Evolutionary conservation across 2,797 vertebrate genomes (phyloP).

Genomic region (Cirrhinus molitorella): DNA sequence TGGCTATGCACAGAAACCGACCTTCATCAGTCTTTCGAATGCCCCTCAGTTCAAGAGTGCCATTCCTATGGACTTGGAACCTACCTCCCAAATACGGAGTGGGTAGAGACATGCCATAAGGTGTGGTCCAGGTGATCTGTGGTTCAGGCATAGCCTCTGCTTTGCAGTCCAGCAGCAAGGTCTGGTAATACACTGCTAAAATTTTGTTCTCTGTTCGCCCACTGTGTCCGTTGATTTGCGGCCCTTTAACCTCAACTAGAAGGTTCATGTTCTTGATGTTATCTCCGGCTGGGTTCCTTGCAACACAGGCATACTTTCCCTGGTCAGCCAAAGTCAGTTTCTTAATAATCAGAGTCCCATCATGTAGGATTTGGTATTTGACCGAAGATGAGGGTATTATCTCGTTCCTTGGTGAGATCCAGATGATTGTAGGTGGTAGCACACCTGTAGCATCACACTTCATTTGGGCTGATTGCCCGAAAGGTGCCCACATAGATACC

Average conservation of each 20-base stretch:
- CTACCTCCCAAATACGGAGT: slow-evolving; percentile 79
- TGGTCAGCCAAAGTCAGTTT: slow-evolving; percentile 74
- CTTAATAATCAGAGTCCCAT: slow-evolving; percentile 77
- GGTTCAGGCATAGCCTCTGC: slow-evolving; percentile 81
- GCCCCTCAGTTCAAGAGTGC: slow-evolving; percentile 81
- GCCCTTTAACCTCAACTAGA: slow-evolving; percentile 74
- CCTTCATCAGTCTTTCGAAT: slow-evolving; percentile 82
- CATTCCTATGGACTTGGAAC: slow-evolving; percentile 81
- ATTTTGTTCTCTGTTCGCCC: slow-evolving; percentile 69
- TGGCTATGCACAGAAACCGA: slow-evolving; percentile 76
- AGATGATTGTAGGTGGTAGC: slow-evolving; percentile 74
- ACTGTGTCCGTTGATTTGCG: slow-evolving; percentile 73
- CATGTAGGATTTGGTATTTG: slow-evolving; percentile 71
- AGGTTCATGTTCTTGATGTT: slow-evolving; percentile 78
- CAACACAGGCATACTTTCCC: slow-evolving; percentile 81
- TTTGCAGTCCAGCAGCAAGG: slow-evolving; percentile 76
- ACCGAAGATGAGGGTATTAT: slow-evolving; percentile 71
- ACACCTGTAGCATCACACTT: slow-evolving; percentile 78
- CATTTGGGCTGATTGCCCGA: slow-evolving; percentile 73
- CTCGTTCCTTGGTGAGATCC: slow-evolving; percentile 80
- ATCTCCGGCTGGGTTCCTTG: slow-evolving; percentile 77
- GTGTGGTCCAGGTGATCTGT: slow-evolving; percentile 77
- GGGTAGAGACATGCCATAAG: slow-evolving; percentile 74
- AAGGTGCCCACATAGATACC: slow-evolving; percentile 63
- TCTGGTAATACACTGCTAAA: slow-evolving; percentile 79